Evolutionary conservation across 2,113 vertebrate genomes (phyloP), one percentile per base, ranked within the genome.

Genomic region (Stegastes partitus): DNA sequence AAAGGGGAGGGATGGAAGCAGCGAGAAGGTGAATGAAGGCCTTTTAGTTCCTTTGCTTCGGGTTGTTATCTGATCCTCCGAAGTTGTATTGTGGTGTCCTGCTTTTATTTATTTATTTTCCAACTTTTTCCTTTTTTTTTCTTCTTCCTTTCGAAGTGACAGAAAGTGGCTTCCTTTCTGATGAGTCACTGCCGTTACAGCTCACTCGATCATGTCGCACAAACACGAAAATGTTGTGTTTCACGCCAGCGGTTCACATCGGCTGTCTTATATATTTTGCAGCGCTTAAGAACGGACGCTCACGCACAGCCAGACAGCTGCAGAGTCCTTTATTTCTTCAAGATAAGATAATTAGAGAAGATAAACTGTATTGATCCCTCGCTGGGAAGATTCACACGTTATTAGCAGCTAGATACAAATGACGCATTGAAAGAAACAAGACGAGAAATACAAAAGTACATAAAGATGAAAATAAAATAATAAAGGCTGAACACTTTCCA

Each of bases 41-140:
- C 57, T 62, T 68, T 44, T 31, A 79, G 49, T 68, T 82, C 58
- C 44, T 84, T 84, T 45, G 72, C 76, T 87, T 63, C 18, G 34
- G 44, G 81, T 74, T 84, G 57, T 83, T 81, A 90, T 85, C 51
- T 22, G 54, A 77, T 53, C 65, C 84, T 89, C 80, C 86, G 45
- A 89, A 80, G 71, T 80, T 68, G 63, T 77, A 58, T 63, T 71
- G 67, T 57, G 37, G 45, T 2, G 18, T 19, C 23, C 51, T 22
- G 68, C 74, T 65, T 82, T 84, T 37, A 63, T 18, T 63, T 61
- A 49, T 64, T 81, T 44, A 25, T 62, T 11, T 81, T 62, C 66
- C 6, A 34, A 34, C 31, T 25, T 39, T 25, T 8, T 55, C 85
- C 16, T 63, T 81, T 42, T 37, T 59, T 10, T 77, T 59, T 68